Percentiles rank a stretch among this genome's conserved stretches.
phyloP scores from a whole-genome alignment of 2,888 invertebrate species.

The Chaetoderma sp. region DNA sequence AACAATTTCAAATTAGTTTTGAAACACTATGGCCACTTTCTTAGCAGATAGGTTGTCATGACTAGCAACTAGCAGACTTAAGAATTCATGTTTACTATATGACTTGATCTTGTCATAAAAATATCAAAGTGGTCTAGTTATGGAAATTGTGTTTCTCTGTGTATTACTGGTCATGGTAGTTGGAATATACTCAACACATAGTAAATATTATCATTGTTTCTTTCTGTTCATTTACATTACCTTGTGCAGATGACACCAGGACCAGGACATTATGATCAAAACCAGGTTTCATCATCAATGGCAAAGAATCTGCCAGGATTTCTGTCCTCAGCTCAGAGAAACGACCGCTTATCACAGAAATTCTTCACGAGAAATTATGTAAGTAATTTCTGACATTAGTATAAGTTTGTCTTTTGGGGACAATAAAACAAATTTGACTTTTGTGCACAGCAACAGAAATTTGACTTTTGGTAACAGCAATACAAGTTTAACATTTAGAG shows the following conservation, averaged over 20 bases:
- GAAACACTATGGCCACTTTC: no score
- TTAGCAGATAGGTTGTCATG: no score
- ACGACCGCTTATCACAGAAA: conserved; percentile 61
- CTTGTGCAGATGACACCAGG: conserved; percentile 55
- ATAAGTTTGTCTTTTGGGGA: not conserved
- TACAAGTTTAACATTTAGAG: not conserved
- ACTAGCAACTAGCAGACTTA: no score
- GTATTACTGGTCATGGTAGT: no score
- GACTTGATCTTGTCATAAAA: no score
- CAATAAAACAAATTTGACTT: not conserved
- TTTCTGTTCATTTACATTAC: not conserved
- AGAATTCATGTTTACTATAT: no score
- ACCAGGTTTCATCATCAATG: conserved; percentile 43
- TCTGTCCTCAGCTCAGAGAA: conserved; percentile 61
- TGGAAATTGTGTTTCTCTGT: no score
- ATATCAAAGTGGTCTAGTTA: no score
- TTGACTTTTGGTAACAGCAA: not conserved
- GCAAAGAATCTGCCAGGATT: conserved; percentile 60
- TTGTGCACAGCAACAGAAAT: not conserved
- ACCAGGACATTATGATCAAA: conserved; percentile 61
- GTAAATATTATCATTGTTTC: no score
- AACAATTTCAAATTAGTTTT: no score
- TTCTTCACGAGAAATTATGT: conserved; percentile 68
- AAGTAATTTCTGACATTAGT: conserved; percentile 39
- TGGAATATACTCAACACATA: no score